Conservation (phyloP, 2,888 invertebrate genomes). For the Ormyrus nitidulus region DNA sequence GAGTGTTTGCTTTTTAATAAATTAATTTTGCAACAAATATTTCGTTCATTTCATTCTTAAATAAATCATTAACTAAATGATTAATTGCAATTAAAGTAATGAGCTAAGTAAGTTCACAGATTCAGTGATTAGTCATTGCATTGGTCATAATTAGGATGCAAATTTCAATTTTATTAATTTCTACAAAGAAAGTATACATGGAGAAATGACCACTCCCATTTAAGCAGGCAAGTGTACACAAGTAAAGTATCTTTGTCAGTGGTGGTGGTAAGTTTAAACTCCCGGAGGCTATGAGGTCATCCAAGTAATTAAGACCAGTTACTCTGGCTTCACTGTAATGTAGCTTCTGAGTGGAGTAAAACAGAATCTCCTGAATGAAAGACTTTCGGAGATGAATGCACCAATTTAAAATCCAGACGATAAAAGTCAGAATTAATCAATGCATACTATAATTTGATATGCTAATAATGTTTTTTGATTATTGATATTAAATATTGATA, state of each 20-base stretch:
- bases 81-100: conserved; percentile 1
- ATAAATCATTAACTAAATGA: not conserved
- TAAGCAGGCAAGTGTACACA: conserved; percentile 49
- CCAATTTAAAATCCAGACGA: conserved; percentile 54
- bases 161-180: conserved; percentile 38
- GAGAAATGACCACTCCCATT: conserved; percentile 62
- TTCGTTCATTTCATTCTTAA: conserved; percentile 1
- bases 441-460: conserved; percentile 2
- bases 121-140: not conserved
- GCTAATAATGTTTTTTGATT: not conserved
- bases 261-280: conserved; percentile 69
- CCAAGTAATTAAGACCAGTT: conserved; percentile 74
- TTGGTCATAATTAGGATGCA: conserved; percentile 24
- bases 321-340: conserved; percentile 65
- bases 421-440: conserved; percentile 34
- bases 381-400: conserved; percentile 54
- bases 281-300: conserved; percentile 73
- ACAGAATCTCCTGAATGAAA: conserved; percentile 54
- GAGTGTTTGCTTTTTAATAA: not conserved
- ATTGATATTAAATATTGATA: not conserved
- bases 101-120: not conserved
- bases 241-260: conserved; percentile 65
- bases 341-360: conserved; percentile 49
- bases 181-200: conserved; percentile 28
- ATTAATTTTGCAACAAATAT: not conserved